Base-by-base conservation (phyloP, 1,140 invertebrate species). In the Plectrocnemia conspersa region DNA sequence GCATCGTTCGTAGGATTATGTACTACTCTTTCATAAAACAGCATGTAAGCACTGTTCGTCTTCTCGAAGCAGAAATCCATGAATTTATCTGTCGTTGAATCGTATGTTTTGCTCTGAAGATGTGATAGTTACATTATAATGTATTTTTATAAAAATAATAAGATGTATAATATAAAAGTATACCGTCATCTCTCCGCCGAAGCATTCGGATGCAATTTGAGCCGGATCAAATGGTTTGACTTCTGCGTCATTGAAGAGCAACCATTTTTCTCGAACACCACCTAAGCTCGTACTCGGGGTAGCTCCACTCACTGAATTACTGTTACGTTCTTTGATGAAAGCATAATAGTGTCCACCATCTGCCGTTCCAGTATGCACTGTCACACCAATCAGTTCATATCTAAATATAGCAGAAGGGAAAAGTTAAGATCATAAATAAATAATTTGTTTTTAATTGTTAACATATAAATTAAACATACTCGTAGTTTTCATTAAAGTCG, bases 61-160 rank as follows among this genome's bases (percentile, higher is more conserved):
- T 97, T 97, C 69, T 97, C 93, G 70, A 95, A 95, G 61, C 91
- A 93, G 64, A 96, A 93, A 66, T 97, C 93, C 87, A 97, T 91
- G 65, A 95, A 96, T 66, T 96, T 96, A 63, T 97, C 93, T 1
- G 91, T 94, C 1, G 93, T 90, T 1, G 91, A 91, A 67, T 97
- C 93, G 66, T 96, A 97, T 0, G 91, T 95, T 78, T 96, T 96
- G 64, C 91, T 95, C 88, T 90, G 70, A 56, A 82, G n/a, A n/a
- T n/a, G n/a, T n/a, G n/a, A n/a, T n/a, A n/a, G n/a, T n/a, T n/a
- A n/a, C n/a, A n/a, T n/a, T n/a, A n/a, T n/a, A n/a, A n/a, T n/a
- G n/a, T n/a, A n/a, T n/a, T n/a, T n/a, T n/a, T n/a, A n/a, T n/a
- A n/a, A n/a, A n/a, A 29, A 13, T 16, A 38, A 38, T 38, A 38